Conservation (phyloP, 2,113 vertebrate species). For the Zapus hudsonius region DNA sequence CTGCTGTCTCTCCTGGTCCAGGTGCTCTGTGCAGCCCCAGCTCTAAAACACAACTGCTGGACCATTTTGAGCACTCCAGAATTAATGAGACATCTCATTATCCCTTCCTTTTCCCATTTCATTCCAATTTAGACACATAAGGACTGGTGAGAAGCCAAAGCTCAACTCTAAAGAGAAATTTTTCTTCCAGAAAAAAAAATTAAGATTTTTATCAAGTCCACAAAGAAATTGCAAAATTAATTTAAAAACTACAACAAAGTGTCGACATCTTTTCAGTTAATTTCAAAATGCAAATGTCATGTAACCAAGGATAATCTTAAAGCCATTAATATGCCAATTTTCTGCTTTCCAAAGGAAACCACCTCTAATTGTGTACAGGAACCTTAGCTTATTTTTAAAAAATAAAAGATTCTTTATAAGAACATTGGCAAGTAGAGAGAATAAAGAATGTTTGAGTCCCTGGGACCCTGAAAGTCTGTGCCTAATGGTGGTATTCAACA, state of each 20-base stretch:
- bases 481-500: background rate
- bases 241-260: constrained; percentile 32
- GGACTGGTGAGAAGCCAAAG: background rate
- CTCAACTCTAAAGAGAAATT: background rate
- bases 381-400: background rate
- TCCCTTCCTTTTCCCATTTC: background rate
- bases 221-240: background rate
- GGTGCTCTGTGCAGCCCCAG: background rate
- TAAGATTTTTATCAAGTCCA: background rate
- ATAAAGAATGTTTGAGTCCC: background rate
- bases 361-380: background rate
- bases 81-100: background rate
- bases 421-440: background rate
- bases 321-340: background rate
- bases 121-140: background rate
- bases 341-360: background rate
- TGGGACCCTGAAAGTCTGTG: background rate
- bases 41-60: background rate
- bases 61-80: background rate
- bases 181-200: constrained; percentile 28
- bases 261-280: background rate
- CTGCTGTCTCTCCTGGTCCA: background rate
- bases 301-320: background rate
- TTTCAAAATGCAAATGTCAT: background rate
- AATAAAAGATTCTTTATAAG: background rate